These are phyloP conservation scores for Helarctos malayanus DNA, from an alignment of 2,797 vertebrate species.

Conservation along the genomic window DNA sequence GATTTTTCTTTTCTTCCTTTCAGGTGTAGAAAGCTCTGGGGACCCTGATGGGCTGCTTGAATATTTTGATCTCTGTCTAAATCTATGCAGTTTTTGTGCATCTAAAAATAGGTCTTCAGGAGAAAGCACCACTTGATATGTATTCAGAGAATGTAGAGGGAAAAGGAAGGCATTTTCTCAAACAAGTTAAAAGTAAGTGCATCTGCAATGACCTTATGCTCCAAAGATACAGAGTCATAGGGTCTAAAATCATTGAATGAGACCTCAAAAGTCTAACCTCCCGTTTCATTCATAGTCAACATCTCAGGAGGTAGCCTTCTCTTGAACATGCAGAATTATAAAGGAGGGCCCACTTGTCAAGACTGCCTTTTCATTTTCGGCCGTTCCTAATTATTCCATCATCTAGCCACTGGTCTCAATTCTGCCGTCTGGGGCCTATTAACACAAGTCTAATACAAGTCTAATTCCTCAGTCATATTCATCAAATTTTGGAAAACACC, in stretches of 20 bases:
- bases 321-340: neutral
- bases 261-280: neutral
- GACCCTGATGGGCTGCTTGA: conserved; percentile 71
- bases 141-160: conserved; percentile 57
- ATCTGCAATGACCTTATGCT: conserved; percentile 58
- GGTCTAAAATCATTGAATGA: conserved; percentile 30
- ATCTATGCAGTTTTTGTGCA: conserved; percentile 76
- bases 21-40: conserved; percentile 76
- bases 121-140: conserved; percentile 61
- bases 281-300: neutral
- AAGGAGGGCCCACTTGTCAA: neutral
- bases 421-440: neutral
- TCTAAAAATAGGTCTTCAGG: conserved; percentile 79
- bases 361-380: neutral
- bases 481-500: neutral
- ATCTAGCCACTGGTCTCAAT: neutral
- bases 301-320: neutral
- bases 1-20: conserved; percentile 81
- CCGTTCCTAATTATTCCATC: neutral
- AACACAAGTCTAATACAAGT: neutral
- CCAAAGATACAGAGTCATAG: conserved; percentile 19
- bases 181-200: conserved; percentile 55
- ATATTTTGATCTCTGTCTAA: conserved; percentile 82
- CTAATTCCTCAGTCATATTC: neutral
- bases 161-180: conserved; percentile 47